Conservation (phyloP, 2,888 invertebrate species). For the Drosophila atripex region DNA sequence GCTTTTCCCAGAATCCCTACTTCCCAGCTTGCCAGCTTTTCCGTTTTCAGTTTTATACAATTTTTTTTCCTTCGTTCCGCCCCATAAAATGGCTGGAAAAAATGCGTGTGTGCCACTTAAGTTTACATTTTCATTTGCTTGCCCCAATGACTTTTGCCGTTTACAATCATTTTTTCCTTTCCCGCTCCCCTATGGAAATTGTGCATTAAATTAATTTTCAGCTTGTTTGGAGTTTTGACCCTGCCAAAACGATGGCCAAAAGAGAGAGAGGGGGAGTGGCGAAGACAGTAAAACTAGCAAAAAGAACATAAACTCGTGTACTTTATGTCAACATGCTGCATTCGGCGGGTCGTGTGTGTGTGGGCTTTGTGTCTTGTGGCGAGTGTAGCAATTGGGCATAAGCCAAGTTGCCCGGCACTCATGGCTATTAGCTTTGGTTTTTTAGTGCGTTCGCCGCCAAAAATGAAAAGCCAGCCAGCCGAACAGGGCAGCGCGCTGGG, state of each 20-base stretch:
- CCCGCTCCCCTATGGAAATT: conserved; percentile 56
- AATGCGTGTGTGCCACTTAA: conserved; percentile 64
- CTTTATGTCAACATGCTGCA: conserved; percentile 71
- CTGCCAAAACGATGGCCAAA: conserved; percentile 15
- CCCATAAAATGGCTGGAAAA: conserved; percentile 46
- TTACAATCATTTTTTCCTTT: conserved; percentile 66
- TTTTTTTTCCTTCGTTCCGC: conserved; percentile 15
- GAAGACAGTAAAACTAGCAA: conserved; percentile 36
- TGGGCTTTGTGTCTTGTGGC: conserved; percentile 36
- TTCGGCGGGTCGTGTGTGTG: conserved; percentile 45
- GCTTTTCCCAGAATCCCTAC: conserved; percentile 4
- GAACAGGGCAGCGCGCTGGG: conserved; percentile 55
- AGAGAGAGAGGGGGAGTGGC: neutral
- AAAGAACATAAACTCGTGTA: conserved; percentile 67
- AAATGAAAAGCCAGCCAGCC: conserved; percentile 73
- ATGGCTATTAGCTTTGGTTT: conserved; percentile 71
- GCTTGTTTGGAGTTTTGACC: conserved; percentile 74
- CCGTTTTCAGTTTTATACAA: conserved; percentile 1
- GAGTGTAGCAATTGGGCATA: conserved; percentile 43
- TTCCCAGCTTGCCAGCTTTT: conserved; percentile 2
- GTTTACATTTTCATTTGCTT: conserved; percentile 77
- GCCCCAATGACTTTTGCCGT: conserved; percentile 73
- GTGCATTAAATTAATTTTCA: conserved; percentile 77
- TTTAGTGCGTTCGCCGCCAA: conserved; percentile 65
- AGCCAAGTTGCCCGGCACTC: conserved; percentile 57